These are phyloP conservation scores for Mesocricetus auratus DNA, from an alignment of 2,113 vertebrate species.

Conservation along the genomic window DNA sequence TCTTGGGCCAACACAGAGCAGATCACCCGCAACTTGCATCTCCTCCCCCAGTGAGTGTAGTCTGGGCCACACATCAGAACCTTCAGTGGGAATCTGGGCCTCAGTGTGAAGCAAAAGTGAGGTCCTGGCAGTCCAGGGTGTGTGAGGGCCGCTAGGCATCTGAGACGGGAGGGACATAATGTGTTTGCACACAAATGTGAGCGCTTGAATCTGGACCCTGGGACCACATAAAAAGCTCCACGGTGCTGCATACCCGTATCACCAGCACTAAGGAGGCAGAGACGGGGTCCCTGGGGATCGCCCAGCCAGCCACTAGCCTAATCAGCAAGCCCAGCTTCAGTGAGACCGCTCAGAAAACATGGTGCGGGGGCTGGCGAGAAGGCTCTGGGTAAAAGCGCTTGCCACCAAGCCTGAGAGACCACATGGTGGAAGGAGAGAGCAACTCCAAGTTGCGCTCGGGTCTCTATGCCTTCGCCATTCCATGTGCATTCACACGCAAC, in stretches of 20 bases:
- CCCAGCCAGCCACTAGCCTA: background rate
- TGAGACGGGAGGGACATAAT: background rate
- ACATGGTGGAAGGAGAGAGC: background rate
- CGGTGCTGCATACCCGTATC: background rate
- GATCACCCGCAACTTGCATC: background rate
- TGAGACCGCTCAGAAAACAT: background rate
- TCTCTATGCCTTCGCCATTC: background rate
- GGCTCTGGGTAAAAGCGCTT: background rate
- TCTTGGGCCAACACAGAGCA: background rate
- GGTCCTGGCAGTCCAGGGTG: background rate
- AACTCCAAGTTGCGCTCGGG: background rate
- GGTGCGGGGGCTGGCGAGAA: background rate
- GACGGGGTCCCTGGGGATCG: accelerated
- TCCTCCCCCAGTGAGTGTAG: background rate
- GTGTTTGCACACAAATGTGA: background rate
- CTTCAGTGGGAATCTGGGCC: background rate
- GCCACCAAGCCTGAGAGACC: background rate
- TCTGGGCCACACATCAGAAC: background rate
- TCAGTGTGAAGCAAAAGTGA: background rate
- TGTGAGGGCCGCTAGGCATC: background rate
- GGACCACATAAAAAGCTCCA: background rate
- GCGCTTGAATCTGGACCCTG: background rate
- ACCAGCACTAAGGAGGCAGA: background rate
- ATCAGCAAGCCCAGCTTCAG: background rate
- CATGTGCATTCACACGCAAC: background rate